These are phyloP conservation scores for Lordiphosa andalusiaca DNA, from an alignment of 2,888 invertebrate species.

Conservation along the genomic window DNA sequence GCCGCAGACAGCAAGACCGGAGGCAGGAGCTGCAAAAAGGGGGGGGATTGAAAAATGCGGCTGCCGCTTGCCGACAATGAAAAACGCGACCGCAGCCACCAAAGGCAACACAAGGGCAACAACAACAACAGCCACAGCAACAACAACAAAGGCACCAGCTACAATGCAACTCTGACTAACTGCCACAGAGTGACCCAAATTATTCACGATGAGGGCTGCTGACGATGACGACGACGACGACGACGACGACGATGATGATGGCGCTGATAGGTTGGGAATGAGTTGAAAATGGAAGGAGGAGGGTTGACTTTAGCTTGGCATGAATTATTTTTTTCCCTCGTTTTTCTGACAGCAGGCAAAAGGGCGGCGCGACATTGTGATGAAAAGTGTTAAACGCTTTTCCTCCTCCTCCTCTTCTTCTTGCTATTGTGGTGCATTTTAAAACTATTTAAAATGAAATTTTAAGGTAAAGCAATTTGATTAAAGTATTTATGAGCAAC, in stretches of 20 bases:
- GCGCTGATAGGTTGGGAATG: constrained; percentile 14
- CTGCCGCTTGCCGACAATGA: constrained; percentile 58
- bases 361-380: constrained; percentile 25
- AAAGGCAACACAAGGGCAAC: constrained; percentile 28
- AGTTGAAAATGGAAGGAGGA: constrained; percentile 25
- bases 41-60: constrained; percentile 68
- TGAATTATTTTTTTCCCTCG: constrained; percentile 65
- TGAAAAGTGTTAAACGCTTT: constrained; percentile 34
- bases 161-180: constrained; percentile 57
- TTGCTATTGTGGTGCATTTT: no score
- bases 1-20: constrained; percentile 13
- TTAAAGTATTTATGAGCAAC: no score
- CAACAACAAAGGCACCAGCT: constrained; percentile 1
- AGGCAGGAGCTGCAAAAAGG: constrained; percentile 9
- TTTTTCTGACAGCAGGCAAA: constrained; percentile 56
- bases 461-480: no score
- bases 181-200: constrained; percentile 74
- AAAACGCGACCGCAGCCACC: constrained; percentile 67
- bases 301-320: constrained; percentile 37
- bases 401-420: background rate
- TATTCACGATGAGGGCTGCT: constrained; percentile 56
- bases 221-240: constrained; percentile 14
- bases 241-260: constrained; percentile 8
- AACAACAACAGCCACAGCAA: constrained; percentile 37
- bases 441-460: no score